Evolutionary conservation across 2,113 vertebrate species (phyloP).

Genomic region (Gopherus flavomarginatus): DNA sequence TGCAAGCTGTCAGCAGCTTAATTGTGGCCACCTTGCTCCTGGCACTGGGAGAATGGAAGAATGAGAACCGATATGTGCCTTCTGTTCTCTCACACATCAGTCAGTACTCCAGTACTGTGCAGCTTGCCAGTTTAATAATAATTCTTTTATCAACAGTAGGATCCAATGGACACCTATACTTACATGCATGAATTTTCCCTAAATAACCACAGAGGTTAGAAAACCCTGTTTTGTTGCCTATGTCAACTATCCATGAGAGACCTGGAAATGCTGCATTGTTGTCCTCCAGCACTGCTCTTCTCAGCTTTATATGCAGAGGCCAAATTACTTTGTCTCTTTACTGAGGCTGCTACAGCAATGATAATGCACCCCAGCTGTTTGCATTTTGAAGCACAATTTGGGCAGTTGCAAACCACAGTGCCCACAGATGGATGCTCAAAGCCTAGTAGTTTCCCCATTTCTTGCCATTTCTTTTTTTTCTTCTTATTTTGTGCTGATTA

Average conservation of each 20-base stretch:
- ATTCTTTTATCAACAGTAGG: rapidly evolving
- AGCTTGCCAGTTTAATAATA: background rate
- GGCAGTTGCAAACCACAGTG: background rate
- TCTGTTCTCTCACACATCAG: background rate
- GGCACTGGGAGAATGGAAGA: background rate
- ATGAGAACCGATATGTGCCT: background rate
- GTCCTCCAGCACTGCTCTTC: background rate
- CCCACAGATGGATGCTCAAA: background rate
- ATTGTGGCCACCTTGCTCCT: background rate
- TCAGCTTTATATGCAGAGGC: background rate
- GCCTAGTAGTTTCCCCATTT: background rate
- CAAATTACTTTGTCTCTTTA: background rate
- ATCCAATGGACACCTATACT: background rate
- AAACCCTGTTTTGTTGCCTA: background rate
- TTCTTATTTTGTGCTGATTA: background rate
- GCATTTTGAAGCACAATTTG: background rate
- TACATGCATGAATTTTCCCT: rapidly evolving
- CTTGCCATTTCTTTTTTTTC: background rate
- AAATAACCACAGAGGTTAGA: rapidly evolving
- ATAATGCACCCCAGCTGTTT: background rate
- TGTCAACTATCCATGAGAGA: background rate
- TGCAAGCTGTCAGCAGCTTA: background rate
- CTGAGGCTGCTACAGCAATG: background rate
- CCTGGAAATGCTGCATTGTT: background rate
- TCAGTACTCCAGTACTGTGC: background rate